phyloP scores from a whole-genome alignment of 2,113 vertebrate genomes.

The Notarius lentiginosus region DNA sequence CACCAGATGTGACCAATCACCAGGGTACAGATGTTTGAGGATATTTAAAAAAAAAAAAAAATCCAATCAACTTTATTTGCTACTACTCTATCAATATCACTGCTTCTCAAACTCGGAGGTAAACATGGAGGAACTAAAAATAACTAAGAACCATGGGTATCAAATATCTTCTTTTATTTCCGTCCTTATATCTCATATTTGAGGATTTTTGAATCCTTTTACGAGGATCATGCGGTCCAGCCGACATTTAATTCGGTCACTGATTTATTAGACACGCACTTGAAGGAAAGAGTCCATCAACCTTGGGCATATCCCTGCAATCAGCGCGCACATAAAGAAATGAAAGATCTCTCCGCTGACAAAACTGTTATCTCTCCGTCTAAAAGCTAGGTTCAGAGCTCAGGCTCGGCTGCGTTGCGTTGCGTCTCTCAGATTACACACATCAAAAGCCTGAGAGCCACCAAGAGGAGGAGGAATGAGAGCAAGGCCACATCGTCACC shows the following conservation, averaged over 20 bases:
- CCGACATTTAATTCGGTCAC: constrained; percentile 28
- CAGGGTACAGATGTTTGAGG: neutral
- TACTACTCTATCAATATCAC: neutral
- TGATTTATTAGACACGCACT: constrained; percentile 44
- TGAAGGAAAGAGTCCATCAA: constrained; percentile 42
- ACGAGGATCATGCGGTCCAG: constrained; percentile 17
- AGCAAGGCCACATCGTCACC: constrained; percentile 65
- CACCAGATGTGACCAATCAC: constrained; percentile 72
- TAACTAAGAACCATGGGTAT: neutral
- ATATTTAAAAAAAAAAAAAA: constrained; percentile 7
- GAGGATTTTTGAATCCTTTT: constrained; percentile 35
- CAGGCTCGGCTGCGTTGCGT: constrained; percentile 68
- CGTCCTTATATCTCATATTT: neutral
- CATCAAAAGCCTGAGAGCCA: constrained; percentile 72
- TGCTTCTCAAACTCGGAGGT: neutral
- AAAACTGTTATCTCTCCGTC: constrained; percentile 65
- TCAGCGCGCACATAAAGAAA: constrained; percentile 45
- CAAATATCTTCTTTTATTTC: neutral
- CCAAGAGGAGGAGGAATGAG: constrained; percentile 64
- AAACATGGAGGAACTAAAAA: neutral
- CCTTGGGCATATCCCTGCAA: constrained; percentile 24
- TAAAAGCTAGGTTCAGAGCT: constrained; percentile 76
- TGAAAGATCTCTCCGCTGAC: constrained; percentile 39
- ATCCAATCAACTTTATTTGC: neutral
- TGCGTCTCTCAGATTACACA: constrained; percentile 75